A percentile compares a stretch with the other conserved stretches of the same genome.
Evolutionary conservation across 2,113 vertebrate species (phyloP).

Genomic region (Sisor rabdophorus): DNA sequence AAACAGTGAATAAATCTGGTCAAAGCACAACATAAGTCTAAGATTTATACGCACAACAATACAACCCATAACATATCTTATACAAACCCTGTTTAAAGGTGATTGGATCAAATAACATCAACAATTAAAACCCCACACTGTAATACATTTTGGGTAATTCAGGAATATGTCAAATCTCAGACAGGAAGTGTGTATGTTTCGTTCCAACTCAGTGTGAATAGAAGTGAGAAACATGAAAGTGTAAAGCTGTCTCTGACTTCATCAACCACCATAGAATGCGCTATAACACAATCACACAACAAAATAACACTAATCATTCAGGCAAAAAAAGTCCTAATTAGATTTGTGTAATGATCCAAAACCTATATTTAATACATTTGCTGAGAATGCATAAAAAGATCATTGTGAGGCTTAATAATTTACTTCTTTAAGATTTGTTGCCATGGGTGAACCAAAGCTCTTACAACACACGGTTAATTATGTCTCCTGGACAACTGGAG

Average conservation of each 20-base stretch:
- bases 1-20: not conserved
- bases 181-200: slow-evolving; percentile 1
- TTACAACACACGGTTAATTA: slow-evolving; percentile 37
- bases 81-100: no score
- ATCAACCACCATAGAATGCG: no score
- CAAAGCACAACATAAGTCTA: not conserved
- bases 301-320: not conserved
- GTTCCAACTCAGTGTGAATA: slow-evolving; percentile 5
- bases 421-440: slow-evolving; percentile 28
- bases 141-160: slow-evolving; percentile 24
- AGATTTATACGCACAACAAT: no score
- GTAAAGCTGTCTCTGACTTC: slow-evolving; percentile 25
- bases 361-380: not conserved
- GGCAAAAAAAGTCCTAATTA: no score
- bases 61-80: no score
- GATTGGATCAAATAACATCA: no score
- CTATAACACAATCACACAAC: not conserved
- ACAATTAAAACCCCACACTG: no score
- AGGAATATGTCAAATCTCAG: slow-evolving; percentile 1
- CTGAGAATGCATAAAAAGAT: slow-evolving; percentile 8
- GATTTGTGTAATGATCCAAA: not conserved
- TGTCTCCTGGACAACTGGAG: slow-evolving; percentile 11
- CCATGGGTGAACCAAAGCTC: slow-evolving; percentile 23
- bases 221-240: slow-evolving; percentile 23
- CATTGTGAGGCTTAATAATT: slow-evolving; percentile 29